Base-by-base conservation (phyloP, 2,888 invertebrate species). In the Pseudococcus jackbeardsleyi region DNA sequence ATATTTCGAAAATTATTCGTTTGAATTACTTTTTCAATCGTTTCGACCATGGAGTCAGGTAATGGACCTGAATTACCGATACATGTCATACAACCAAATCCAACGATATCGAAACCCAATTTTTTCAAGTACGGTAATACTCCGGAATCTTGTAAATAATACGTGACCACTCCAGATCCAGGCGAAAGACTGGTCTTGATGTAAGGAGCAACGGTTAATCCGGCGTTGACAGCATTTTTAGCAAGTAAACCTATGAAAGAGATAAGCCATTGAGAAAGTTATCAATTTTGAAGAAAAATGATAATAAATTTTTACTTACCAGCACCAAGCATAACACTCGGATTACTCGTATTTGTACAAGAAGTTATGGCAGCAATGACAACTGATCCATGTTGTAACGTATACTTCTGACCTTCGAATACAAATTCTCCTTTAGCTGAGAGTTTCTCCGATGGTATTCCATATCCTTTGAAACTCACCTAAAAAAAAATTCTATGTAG, bases 51-150 rank as follows among this genome's bases (percentile, higher is more conserved):
- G 90, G 95, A 94, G 86, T 98, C 98, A 88, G 97, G 96, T 0
- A 99, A 94, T 0, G 98, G 98, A 0, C 99, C 99, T 7, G 97
- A 97, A 93, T 99, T 99, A 0, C 99, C 99, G 90, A 99, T 99
- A 91, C 99, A 99, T 0, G 99, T 99, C 99, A 99, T 99, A 92
- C 99, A 99, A 0, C 99, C 99, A 91, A 99, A 99, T n/a, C 99
- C 99, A 0, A 99, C 98, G 84, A 97, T 95, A 91, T 97, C 94
- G 91, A 99, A 99, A 9, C 99, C 99, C 0, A 99, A 93, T 91
- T 95, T 93, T 90, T 96, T 95, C 88, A 99, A 92, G 90, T 95
- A 96, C 0, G 97, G 96, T 19, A 97, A 94, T 1, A 99, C 98
- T 0, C 98, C 98, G 0, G 98, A 98, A 91, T 98, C 98, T 91